These are phyloP conservation scores for Rhynchophorus ferrugineus DNA, from an alignment of 1,140 invertebrate genomes.

Conservation along the genomic window DNA sequence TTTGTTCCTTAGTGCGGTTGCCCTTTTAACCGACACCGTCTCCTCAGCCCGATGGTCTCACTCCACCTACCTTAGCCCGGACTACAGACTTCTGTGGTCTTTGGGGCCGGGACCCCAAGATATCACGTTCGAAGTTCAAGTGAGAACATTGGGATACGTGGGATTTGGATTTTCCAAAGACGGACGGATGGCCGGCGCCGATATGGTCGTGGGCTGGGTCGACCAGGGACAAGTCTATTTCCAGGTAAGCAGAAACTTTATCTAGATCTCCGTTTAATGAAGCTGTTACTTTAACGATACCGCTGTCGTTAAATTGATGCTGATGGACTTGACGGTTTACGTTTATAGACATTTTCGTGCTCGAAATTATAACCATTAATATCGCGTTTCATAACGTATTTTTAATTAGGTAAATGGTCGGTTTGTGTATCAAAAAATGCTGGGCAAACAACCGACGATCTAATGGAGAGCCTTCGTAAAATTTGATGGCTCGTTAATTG, in stretches of 20 bases:
- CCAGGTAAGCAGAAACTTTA: slow-evolving; percentile 47
- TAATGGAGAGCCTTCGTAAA: not conserved
- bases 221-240: slow-evolving; percentile 62
- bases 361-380: too few species aligned
- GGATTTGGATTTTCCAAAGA: slow-evolving; percentile 73
- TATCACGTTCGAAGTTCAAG: slow-evolving; percentile 73
- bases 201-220: slow-evolving; percentile 68
- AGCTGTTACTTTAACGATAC: too few species aligned
- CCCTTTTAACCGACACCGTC: slow-evolving; percentile 25
- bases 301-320: too few species aligned
- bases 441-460: too few species aligned
- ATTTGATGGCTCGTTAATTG: not conserved
- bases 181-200: slow-evolving; percentile 58
- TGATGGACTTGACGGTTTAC: too few species aligned
- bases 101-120: slow-evolving; percentile 44
- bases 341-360: too few species aligned
- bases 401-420: too few species aligned
- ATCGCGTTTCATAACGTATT: too few species aligned
- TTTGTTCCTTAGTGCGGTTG: slow-evolving; percentile 34
- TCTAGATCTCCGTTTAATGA: too few species aligned
- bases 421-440: too few species aligned
- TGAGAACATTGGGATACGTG: slow-evolving; percentile 70
- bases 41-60: slow-evolving; percentile 37
- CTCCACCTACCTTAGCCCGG: slow-evolving; percentile 38
- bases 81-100: slow-evolving; percentile 39